These are phyloP conservation scores for Limnephilus marmoratus DNA, from an alignment of 2,888 invertebrate genomes.

Conservation along the genomic window DNA sequence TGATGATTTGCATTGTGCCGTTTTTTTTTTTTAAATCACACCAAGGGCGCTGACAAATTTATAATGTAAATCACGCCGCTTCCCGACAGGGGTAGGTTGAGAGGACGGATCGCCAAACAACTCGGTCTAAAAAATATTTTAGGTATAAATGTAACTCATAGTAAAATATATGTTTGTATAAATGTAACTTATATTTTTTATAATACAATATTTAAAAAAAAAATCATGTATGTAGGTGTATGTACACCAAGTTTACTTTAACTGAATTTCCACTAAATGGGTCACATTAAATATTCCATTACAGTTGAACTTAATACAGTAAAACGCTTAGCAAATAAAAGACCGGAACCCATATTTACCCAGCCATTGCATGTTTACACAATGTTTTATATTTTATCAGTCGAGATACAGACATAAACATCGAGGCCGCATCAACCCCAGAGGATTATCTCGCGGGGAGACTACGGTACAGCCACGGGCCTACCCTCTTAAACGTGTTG, in stretches of 20 bases:
- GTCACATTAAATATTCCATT: not conserved
- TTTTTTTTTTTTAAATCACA: too few relatives aligned
- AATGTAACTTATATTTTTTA: too few relatives aligned
- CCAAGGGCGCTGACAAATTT: too few relatives aligned
- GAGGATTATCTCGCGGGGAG: conserved; percentile 28
- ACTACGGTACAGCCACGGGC: not conserved
- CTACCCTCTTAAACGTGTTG: conserved; percentile 26
- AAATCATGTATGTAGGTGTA: too few relatives aligned
- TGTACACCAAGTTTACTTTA: not conserved
- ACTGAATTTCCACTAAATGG: not conserved
- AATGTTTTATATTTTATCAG: conserved; percentile 19
- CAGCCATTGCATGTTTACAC: conserved; percentile 12
- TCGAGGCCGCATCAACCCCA: not conserved
- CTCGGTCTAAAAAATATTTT: too few relatives aligned
- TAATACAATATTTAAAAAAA: too few relatives aligned
- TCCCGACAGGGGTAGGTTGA: too few relatives aligned
- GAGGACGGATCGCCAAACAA: too few relatives aligned
- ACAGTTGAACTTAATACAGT: not conserved
- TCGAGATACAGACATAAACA: not conserved
- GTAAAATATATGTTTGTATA: too few relatives aligned
- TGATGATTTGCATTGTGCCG: too few relatives aligned
- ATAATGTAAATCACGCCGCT: too few relatives aligned
- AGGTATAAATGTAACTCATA: too few relatives aligned
- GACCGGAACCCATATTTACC: conserved; percentile 7
- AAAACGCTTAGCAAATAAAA: not conserved